Evolutionary conservation across 1,140 invertebrate species (phyloP), one percentile per base, ranked within the genome.

Genomic region (Sycobia sp.): DNA sequence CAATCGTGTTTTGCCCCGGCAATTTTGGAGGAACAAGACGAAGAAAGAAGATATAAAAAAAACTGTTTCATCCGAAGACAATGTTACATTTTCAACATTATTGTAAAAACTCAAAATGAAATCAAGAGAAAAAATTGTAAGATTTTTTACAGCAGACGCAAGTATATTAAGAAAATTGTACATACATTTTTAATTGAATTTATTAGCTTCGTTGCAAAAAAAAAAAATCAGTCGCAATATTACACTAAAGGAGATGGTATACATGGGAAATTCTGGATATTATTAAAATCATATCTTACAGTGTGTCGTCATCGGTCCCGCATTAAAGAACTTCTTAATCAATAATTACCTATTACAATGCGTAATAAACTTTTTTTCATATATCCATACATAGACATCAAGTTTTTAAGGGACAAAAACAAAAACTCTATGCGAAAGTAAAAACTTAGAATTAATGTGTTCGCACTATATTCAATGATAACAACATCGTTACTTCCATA

Each of bases 21-120:
- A 71, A n/a, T 76, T 79, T 54, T 75, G 76, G 76, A 70, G 55
- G 53, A 68, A 65, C 38, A 36, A 66, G 39, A 44, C n/a, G 9
- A 53, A 39, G 0, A 72, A 66, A 18, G 20, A 8, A 13, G 49
- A 64, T 20, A 56, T 53, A 66, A 67, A 66, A 29, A 59, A 34
- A 27, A 49, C 13, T 16, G 14, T 10, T 41, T 32, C 13, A 46
- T 18, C 10, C 18, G 34, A 58, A 51, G 11, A 27, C 46, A 46
- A 9, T 32, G 14, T 58, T 41, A 32, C 51, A 54, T 62, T 73
- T 38, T 67, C 71, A 38, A 16, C 41, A 16, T 67, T 71, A 29
- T 27, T 54, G 23, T 66, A 65, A 69, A 47, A 4, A 46, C 4
- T 32, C 29, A 57, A 54, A 61, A 65, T 68, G 0, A 20, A 53